These are phyloP conservation scores for Pollenia amentaria DNA, from an alignment of 2,888 invertebrate species.

Conservation along the genomic window DNA sequence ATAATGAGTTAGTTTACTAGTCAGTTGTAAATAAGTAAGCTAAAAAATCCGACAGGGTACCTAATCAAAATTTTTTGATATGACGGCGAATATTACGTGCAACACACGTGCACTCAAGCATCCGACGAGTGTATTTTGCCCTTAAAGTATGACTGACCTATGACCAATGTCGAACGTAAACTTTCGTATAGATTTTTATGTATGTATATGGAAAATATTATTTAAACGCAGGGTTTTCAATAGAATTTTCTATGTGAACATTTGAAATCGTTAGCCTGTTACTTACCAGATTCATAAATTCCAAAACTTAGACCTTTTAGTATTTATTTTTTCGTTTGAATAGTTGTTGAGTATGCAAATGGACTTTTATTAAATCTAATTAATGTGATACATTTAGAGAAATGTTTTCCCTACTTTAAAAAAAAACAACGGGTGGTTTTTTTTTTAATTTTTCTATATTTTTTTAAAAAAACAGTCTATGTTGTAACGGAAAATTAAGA, in stretches of 20 bases:
- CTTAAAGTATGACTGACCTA: conserved; percentile 87
- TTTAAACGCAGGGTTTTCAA: too few relatives aligned
- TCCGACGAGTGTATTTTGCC: too few relatives aligned
- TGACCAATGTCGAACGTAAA: conserved; percentile 75
- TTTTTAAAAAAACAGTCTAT: conserved; percentile 52
- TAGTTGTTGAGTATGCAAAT: conserved; percentile 94
- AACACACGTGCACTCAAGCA: too few relatives aligned
- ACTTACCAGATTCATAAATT: conserved; percentile 89
- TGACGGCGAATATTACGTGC: too few relatives aligned
- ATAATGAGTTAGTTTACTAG: too few relatives aligned
- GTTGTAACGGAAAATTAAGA: conserved; percentile 37
- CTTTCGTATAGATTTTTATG: too few relatives aligned
- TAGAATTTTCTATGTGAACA: too few relatives aligned
- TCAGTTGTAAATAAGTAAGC: too few relatives aligned
- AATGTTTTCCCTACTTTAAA: not conserved
- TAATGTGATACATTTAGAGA: conserved; percentile 97
- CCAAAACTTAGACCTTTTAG: conserved; percentile 89
- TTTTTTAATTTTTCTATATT: conserved; percentile 49
- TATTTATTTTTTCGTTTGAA: conserved; percentile 86
- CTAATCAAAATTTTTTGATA: too few relatives aligned
- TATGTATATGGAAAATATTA: too few relatives aligned
- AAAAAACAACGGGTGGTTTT: conserved; percentile 37
- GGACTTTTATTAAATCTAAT: conserved; percentile 96
- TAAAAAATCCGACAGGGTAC: too few relatives aligned
- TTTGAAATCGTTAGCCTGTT: conserved; percentile 77